Base-by-base conservation (phyloP, 2,113 vertebrate species). In the Amphiprion ocellaris region DNA sequence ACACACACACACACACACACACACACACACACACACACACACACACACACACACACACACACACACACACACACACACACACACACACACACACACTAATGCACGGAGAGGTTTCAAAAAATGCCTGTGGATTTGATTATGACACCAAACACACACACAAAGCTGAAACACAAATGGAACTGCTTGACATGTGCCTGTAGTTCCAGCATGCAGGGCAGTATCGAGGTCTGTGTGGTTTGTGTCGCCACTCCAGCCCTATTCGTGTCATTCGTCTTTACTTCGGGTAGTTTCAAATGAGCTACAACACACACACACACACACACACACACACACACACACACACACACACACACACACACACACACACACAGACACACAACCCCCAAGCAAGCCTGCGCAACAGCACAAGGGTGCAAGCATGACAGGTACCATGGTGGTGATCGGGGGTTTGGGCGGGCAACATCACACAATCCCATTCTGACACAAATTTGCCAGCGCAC, bases 61-160 rank as follows among this genome's bases (percentile, higher is more conserved):
- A 79, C 14, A 70, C 70, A 68, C 54, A 55, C 0, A 44, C 85
- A 82, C 81, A 82, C 79, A 79, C 14, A 70, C 70, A 68, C 54
- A 55, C 0, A 44, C 24, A 47, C 52, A 55, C 46, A 72, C 19
- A 23, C 72, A 55, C 26, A 73, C 65, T 24, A 55, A 62, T 55
- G 61, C 59, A 64, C 52, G 46, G 14, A 68, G 61, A 74, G 46
- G 69, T 72, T 85, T 75, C 4, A 60, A 79, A 69, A 77, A 86
- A 73, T n/a, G 79, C 62, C 74, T 69, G 74, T 83, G 79, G 81
- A 84, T 84, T 81, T 74, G 46, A 58, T 77, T 47, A 73, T 60
- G 53, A 71, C 17, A 64, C 59, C 63, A 82, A 59, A 75, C 62
- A 66, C 81, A 73, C 67, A 59, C 28, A 28, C 50, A 71, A 30